A percentile compares a stretch with the other conserved stretches of the same genome.
Evolutionary conservation across 1,140 invertebrate species (phyloP).

Genomic region (Amphibalanus amphitrite): DNA sequence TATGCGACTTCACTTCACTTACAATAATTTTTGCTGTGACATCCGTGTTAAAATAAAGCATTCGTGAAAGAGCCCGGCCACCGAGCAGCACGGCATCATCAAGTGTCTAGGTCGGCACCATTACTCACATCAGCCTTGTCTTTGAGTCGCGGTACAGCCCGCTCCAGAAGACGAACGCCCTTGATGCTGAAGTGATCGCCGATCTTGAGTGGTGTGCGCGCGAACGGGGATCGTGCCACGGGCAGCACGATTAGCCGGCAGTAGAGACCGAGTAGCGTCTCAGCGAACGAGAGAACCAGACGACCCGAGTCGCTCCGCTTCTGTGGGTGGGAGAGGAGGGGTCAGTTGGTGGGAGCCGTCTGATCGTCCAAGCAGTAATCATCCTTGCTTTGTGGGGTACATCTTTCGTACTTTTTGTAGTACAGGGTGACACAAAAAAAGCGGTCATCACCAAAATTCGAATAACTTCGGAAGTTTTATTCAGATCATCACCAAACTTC

Average conservation of each 20-base stretch:
- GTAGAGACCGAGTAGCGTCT: neutral
- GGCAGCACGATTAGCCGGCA: neutral
- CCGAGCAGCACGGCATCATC: no score
- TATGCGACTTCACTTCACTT: neutral
- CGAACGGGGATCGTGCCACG: neutral
- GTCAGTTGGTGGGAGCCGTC: no score
- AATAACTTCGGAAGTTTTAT: no score
- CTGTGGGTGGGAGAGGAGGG: no score
- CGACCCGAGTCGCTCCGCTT: neutral
- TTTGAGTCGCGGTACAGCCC: neutral
- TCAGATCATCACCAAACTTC: no score
- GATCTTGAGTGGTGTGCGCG: neutral
- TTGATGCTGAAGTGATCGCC: constrained; percentile 1
- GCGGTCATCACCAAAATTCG: no score
- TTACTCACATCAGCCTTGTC: neutral
- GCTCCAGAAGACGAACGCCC: neutral
- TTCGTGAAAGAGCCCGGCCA: neutral
- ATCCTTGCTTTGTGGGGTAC: no score
- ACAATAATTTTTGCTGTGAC: neutral
- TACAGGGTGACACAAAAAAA: no score
- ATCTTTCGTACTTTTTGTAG: no score
- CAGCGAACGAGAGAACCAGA: neutral
- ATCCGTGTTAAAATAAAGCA: neutral
- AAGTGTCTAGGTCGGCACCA: no score
- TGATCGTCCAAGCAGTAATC: no score